A percentile compares a stretch with the other conserved stretches of the same genome.
Conservation (phyloP, 2,797 vertebrate genomes). For the Galago senegalensis region DNA sequence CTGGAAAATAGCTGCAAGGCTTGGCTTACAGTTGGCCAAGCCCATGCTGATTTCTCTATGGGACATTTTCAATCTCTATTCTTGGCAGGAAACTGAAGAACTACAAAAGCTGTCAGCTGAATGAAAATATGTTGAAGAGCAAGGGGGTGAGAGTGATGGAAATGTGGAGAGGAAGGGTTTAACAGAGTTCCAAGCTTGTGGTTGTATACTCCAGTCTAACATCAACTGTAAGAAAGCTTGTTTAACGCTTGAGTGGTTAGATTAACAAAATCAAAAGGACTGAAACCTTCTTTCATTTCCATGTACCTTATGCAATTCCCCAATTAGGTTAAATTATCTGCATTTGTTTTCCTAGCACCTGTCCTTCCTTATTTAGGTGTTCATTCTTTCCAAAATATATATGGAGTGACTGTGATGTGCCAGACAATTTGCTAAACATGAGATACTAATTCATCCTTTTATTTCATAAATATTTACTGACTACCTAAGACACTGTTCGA, state of each 20-base stretch:
- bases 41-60: constrained; percentile 63
- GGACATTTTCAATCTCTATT: constrained; percentile 69
- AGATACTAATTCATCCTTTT: not conserved
- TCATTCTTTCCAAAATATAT: constrained; percentile 23
- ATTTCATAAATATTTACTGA: not conserved
- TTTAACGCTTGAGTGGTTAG: not conserved
- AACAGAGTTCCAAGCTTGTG: not conserved
- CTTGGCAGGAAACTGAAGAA: constrained; percentile 57
- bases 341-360: not conserved
- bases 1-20: constrained; percentile 65
- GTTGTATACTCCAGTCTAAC: not conserved
- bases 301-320: not conserved
- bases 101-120: constrained; percentile 32
- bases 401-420: not conserved
- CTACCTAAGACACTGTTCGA: not conserved
- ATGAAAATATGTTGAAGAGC: not conserved
- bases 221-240: not conserved
- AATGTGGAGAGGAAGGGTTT: not conserved
- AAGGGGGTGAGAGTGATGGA: not conserved
- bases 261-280: not conserved
- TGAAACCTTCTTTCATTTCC: not conserved
- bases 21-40: constrained; percentile 69
- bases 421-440: not conserved
- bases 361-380: not conserved
- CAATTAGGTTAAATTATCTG: not conserved